Evolutionary conservation across 2,113 vertebrate species (phyloP), one percentile per base, ranked within the genome.

Genomic region (Urocynchramus pylzowi): DNA sequence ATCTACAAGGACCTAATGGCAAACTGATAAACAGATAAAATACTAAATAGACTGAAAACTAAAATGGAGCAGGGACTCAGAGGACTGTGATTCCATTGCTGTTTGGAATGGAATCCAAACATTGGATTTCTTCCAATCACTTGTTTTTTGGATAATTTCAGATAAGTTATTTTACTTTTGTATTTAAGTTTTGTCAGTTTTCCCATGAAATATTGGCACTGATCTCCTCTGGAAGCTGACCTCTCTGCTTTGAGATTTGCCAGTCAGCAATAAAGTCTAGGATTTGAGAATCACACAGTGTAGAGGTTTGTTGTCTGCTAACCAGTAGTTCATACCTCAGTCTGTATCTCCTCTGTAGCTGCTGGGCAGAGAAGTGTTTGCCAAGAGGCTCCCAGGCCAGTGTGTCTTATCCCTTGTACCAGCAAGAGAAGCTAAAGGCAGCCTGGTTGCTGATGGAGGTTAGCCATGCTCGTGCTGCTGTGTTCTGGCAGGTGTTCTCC

Each of bases 391-490:
- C 37, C 42, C 7, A 68, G 60, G 21, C 33, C n/a, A 50, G 5
- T 10, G 23, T 70, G 17, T 82, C 75, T 78, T 39, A 74, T n/a
- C 18, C 23, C 11, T 18, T 30, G 60, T 78, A 64, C 19, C 28
- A 77, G 44, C 45, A 86, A 37, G 21, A 41, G 64, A n/a, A 84
- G 41, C 35, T 60, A 76, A 84, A 71, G 67, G 47, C 26, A 77
- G 21, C 18, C 26, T 3, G 1, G 15, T 77, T 81, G 73, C 73
- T 68, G 64, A 39, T 18, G 63, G 64, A 37, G 20, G 7, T 64
- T 27, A 13, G 70, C 64, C 2, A 1, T 26, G 22, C 77, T 50
- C 16, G 1, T 77, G 23, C 80, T 69, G 50, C 59, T 0, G 0
- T 53, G 27, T 16, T 75, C 86, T 89, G 61, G 67, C 17, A n/a